phyloP scores from a whole-genome alignment of 2,797 vertebrate species.

The Phoebastria nigripes region DNA sequence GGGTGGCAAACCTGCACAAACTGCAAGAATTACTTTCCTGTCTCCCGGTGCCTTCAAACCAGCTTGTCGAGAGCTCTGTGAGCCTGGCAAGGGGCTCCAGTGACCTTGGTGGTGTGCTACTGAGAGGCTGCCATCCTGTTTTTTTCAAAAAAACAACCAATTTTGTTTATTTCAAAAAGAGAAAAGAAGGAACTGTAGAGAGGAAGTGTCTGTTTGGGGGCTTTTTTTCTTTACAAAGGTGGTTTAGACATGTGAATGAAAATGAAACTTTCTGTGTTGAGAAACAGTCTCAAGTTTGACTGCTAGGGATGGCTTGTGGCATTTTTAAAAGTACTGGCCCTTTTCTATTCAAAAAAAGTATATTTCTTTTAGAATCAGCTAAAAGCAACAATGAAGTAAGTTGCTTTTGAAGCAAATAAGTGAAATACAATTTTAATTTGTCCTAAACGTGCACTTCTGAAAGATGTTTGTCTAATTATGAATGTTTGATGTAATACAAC shows the following conservation, averaged over 20 bases:
- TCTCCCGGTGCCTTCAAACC: fast-evolving
- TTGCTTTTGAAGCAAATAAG: not conserved
- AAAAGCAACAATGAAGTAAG: not conserved
- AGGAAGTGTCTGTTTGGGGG: slow-evolving; percentile 19
- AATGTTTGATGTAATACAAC: not conserved
- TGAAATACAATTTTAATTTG: not conserved
- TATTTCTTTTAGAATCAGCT: not conserved
- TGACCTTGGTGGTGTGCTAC: not conserved
- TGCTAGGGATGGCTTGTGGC: not conserved
- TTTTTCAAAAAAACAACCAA: not conserved
- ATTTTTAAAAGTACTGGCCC: not conserved
- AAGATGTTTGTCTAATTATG: not conserved
- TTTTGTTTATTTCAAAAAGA: slow-evolving; percentile 7
- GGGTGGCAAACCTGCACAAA: not conserved
- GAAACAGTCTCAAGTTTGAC: not conserved
- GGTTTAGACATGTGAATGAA: slow-evolving; percentile 13
- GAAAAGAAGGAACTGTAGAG: slow-evolving; percentile 38
- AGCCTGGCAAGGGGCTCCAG: not conserved
- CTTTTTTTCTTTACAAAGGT: not conserved
- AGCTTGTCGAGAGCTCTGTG: not conserved
- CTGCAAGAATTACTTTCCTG: not conserved
- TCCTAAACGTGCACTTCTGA: not conserved
- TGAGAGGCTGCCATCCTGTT: not conserved
- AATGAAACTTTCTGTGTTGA: slow-evolving; percentile 29
- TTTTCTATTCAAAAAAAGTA: not conserved